These are phyloP conservation scores for Baryphthengus martii DNA, from an alignment of 2,113 vertebrate genomes.

Conservation along the genomic window DNA sequence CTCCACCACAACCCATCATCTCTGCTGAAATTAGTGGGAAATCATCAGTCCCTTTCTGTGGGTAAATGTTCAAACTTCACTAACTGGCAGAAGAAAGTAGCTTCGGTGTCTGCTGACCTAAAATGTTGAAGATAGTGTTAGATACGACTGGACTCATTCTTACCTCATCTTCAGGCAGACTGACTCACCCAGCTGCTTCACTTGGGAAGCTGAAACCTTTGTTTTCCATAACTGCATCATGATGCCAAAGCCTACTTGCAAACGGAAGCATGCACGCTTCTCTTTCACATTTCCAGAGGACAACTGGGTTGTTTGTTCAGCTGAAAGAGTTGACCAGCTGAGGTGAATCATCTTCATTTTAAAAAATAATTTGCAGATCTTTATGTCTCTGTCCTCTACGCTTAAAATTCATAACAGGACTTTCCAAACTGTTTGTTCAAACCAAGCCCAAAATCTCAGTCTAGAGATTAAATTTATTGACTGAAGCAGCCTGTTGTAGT, in stretches of 20 bases:
- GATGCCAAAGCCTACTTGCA: neutral
- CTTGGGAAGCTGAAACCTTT: neutral
- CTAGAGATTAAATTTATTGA: neutral
- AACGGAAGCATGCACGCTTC: neutral
- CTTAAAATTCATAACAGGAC: neutral
- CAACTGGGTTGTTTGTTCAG: slow-evolving; percentile 2
- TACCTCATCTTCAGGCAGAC: neutral
- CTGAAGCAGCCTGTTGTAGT: neutral
- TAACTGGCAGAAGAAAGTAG: neutral
- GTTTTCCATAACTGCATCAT: neutral
- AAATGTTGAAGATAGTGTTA: rapidly evolving
- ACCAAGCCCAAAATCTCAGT: neutral
- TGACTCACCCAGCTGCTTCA: neutral
- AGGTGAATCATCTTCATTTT: neutral
- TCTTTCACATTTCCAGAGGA: neutral
- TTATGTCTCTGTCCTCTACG: neutral
- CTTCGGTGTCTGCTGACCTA: neutral
- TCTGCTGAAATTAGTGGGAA: neutral
- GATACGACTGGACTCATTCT: rapidly evolving
- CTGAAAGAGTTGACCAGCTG: neutral
- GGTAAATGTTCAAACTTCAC: neutral
- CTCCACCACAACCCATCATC: neutral
- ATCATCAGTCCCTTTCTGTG: neutral
- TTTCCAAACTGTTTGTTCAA: neutral
- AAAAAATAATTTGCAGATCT: neutral